A percentile compares a stretch with the other conserved stretches of the same genome.
Evolutionary conservation across 1,140 invertebrate genomes (phyloP).

Genomic region (Semibalanus balanoides): DNA sequence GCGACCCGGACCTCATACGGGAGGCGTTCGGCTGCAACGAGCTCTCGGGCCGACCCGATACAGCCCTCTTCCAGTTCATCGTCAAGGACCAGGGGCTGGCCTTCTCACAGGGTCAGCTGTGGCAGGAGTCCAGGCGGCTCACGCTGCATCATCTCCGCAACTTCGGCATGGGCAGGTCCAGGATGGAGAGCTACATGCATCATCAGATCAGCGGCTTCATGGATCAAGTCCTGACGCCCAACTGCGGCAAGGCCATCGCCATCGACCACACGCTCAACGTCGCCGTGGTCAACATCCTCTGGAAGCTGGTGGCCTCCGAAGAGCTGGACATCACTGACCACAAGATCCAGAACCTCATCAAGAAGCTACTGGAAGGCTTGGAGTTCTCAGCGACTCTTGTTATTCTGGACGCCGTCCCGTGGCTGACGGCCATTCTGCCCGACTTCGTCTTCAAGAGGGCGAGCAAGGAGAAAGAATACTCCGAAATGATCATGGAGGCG

Average conservation of each 20-base stretch:
- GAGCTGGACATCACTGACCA: conserved; percentile 4
- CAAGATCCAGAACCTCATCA: neutral
- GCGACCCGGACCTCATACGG: conserved; percentile 11
- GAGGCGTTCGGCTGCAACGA: too few relatives aligned
- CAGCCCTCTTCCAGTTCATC: too few relatives aligned
- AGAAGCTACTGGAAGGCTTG: neutral
- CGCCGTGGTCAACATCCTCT: conserved; percentile 21
- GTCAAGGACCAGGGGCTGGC: neutral
- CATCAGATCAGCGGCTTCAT: conserved; percentile 23
- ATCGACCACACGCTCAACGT: conserved; percentile 16
- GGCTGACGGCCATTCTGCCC: neutral
- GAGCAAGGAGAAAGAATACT: neutral
- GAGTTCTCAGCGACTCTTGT: neutral
- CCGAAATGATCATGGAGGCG: neutral
- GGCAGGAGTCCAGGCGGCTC: conserved; percentile 29
- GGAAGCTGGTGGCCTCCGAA: conserved; percentile 20
- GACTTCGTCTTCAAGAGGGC: neutral
- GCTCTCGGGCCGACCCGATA: too few relatives aligned
- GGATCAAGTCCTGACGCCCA: conserved; percentile 1
- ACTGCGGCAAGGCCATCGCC: neutral
- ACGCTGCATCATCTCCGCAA: conserved; percentile 26
- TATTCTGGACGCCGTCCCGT: neutral
- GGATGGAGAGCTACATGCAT: conserved; percentile 28
- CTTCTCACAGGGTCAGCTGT: conserved; percentile 21
- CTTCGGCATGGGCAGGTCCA: conserved; percentile 29